Evolutionary conservation across 2,797 vertebrate species (phyloP).

Genomic region (Leptatherina wallacei): DNA sequence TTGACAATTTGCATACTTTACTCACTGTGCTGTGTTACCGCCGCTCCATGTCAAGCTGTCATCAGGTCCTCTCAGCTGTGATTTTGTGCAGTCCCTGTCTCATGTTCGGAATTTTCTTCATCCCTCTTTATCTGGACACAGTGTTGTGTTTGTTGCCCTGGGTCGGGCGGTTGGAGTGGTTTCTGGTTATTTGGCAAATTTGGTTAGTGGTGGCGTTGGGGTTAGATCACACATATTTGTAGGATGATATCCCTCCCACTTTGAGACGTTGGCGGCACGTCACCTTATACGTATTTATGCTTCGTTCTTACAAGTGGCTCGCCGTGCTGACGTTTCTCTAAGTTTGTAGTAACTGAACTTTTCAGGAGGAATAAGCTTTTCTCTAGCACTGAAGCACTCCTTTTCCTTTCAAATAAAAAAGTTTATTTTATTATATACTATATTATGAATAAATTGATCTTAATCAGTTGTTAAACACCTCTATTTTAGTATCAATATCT

Average conservation of each 20-base stretch:
- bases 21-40: constrained; percentile 60
- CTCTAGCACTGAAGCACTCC: not conserved
- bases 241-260: constrained; percentile 84
- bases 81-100: constrained; percentile 2
- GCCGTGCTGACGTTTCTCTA: constrained; percentile 33
- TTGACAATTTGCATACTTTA: constrained; percentile 48
- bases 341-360: constrained; percentile 38
- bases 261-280: constrained; percentile 79
- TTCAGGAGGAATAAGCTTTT: constrained; percentile 3
- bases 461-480: not conserved
- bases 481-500: not conserved
- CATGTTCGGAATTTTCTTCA: not conserved
- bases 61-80: constrained; percentile 21
- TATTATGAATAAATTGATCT: not conserved
- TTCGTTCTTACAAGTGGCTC: constrained; percentile 59
- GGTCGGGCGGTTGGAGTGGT: constrained; percentile 34
- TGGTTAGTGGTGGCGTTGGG: constrained; percentile 24
- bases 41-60: constrained; percentile 17
- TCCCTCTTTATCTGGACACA: not conserved
- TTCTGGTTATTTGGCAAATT: constrained; percentile 64
- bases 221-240: constrained; percentile 76
- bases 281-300: constrained; percentile 75
- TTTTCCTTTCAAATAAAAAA: not conserved
- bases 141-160: constrained; percentile 5
- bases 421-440: not conserved